Evolutionary conservation across 2,888 invertebrate species (phyloP), one percentile per base, ranked within the genome.

Genomic region (Hirtodrosophila trivittata): DNA sequence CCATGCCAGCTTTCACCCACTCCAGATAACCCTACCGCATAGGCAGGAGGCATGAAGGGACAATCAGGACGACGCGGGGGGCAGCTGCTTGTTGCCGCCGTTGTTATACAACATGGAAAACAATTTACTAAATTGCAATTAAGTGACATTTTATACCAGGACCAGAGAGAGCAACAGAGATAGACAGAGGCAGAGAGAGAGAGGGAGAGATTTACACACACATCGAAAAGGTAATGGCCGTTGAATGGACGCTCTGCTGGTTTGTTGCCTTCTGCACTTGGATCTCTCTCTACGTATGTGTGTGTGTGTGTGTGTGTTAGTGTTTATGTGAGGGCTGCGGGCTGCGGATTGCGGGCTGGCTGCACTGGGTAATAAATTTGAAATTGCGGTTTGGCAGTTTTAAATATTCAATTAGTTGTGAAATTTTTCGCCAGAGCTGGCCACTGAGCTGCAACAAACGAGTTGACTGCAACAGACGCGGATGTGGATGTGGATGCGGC

Each of bases 61-160:
- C n/a, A 28, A 1, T 28, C 21, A 9, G 33, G n/a, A 25, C 18
- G 35, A 21, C 1, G 35, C 5, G 14, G 6, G 26, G 25, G 18
- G 49, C 50, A 46, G 75, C 37, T 65, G 78, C 85, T 86, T 87
- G 87, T 86, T 83, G 76, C 72, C 86, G 64, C 70, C 70, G 83
- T 83, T 86, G 87, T 80, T 85, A 75, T 80, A 76, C 77, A 75
- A 82, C 76, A 82, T 77, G 83, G 81, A 83, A 87, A 88, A 85
- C 89, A 88, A 88, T 88, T 89, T 88, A 87, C 81, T 87, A 87
- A 88, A 89, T 89, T 88, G 88, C 89, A 88, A 86, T 88, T 87
- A 88, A 87, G 86, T 87, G 86, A 86, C 86, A 87, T 86, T 88
- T 87, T 87, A 77, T 77, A 74, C 83, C 52, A 59, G 43, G 2